These are phyloP conservation scores for Neotragus pygmaeus DNA, from an alignment of 2,113 vertebrate species.

Conservation along the genomic window DNA sequence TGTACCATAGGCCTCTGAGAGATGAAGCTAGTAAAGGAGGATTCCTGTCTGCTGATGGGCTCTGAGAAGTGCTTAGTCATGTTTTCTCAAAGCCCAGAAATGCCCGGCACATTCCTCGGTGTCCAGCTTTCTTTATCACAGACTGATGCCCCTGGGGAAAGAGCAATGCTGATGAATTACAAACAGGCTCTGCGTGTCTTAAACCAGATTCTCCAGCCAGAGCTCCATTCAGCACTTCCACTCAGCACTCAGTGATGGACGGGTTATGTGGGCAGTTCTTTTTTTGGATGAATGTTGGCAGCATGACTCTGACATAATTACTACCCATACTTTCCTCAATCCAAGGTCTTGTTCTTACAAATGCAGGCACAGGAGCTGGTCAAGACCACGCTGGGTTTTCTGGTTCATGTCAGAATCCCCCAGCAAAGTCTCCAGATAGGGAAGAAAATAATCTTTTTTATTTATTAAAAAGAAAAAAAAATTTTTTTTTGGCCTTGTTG, in stretches of 20 bases:
- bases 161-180: not conserved
- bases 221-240: not conserved
- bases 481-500: too few species aligned
- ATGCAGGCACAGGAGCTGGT: not conserved
- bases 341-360: not conserved
- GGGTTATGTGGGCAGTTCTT: too few species aligned
- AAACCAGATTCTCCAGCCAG: not conserved
- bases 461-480: not conserved
- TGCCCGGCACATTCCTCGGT: not conserved
- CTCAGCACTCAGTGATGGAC: not conserved
- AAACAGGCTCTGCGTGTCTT: not conserved
- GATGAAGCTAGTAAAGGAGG: not conserved
- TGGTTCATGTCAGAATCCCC: not conserved
- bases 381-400: not conserved
- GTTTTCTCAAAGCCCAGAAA: not conserved
- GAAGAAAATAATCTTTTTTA: not conserved
- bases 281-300: not conserved
- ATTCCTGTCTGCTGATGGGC: not conserved
- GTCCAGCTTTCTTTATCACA: not conserved
- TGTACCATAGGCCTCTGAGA: not conserved
- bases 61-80: conserved; percentile 9
- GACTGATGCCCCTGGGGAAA: not conserved
- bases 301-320: not conserved
- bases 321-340: not conserved
- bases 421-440: not conserved